Conservation (phyloP, 1,140 invertebrate species). For the Cherax quadricarinatus region DNA sequence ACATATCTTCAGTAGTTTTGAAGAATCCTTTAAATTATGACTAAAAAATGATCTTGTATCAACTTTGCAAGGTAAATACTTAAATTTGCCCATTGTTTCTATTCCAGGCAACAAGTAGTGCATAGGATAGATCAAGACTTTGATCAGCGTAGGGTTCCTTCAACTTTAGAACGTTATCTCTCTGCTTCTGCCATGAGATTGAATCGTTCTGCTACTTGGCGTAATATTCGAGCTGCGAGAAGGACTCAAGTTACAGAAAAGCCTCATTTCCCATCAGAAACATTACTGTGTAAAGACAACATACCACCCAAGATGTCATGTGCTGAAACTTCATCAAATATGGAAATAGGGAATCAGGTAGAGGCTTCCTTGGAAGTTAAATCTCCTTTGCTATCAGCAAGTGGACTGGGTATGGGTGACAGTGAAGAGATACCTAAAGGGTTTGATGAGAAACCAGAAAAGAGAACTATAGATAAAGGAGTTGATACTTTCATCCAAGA, state of each 20-base stretch:
- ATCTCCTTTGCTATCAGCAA: not conserved
- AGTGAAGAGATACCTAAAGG: not conserved
- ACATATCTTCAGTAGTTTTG: no score
- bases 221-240: slow-evolving; percentile 46
- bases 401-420: not conserved
- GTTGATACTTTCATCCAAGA: not conserved
- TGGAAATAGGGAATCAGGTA: not conserved
- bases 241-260: not conserved
- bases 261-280: not conserved
- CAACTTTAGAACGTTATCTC: slow-evolving; percentile 78
- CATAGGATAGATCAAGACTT: slow-evolving; percentile 81
- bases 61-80: no score
- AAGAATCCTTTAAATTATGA: no score
- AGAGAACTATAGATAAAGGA: slow-evolving; percentile 1
- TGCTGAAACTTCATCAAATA: not conserved
- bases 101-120: slow-evolving; percentile 78
- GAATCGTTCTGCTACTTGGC: slow-evolving; percentile 56
- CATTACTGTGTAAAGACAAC: not conserved
- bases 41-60: no score
- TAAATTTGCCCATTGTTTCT: not conserved
- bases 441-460: not conserved
- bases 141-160: slow-evolving; percentile 79
- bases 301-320: not conserved
- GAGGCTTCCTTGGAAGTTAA: not conserved
- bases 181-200: slow-evolving; percentile 71